Evolutionary conservation across 2,888 invertebrate genomes (phyloP), one percentile per base, ranked within the genome.

Genomic region (Epinotia demarniana): DNA sequence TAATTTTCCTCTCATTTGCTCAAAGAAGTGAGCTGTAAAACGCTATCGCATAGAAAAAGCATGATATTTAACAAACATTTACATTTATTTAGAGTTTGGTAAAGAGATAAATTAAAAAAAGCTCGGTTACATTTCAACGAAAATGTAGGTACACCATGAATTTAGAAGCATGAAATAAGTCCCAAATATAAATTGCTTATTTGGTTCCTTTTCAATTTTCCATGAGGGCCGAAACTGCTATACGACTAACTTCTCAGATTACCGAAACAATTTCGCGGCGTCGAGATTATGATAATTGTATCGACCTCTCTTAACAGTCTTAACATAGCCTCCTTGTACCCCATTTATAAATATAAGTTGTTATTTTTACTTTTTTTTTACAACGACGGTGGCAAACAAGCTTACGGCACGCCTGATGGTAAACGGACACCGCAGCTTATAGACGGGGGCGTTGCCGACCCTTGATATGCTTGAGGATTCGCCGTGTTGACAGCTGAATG

Each of bases 231-330:
- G 57, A 18, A 60, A 60, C 33, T 33, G 43, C 18, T 33, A 73
- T 67, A 77, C 69, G 77, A 76, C 76, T 76, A 81, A 81, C 77
- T 82, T 82, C 73, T 57, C 62, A 80, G 72, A 81, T 82, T 80
- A 83, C 78, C 77, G 64, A 78, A 67, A 72, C 68, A 79, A 80
- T 81, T 76, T 78, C 70, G 62, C 63, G 67, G 63, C 71, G 64
- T 57, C 67, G 58, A 70, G 77, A 79, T 80, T 79, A 78, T 80
- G 79, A 74, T 80, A 77, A 79, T 79, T 77, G 72, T 77, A 77
- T 76, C 58, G 73, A 70, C 55, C 18, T 70, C 19, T 68, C 64
- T 64, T 60, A 60, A 75, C 69, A 77, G n/a, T 68, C 64, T 64
- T 60, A 60, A 75, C 69, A 77, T 73, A 73, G 67, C 33, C 33